Evolutionary conservation across 1,140 invertebrate species (phyloP), one percentile per base, ranked within the genome.

Genomic region (Tetranychus urticae): DNA sequence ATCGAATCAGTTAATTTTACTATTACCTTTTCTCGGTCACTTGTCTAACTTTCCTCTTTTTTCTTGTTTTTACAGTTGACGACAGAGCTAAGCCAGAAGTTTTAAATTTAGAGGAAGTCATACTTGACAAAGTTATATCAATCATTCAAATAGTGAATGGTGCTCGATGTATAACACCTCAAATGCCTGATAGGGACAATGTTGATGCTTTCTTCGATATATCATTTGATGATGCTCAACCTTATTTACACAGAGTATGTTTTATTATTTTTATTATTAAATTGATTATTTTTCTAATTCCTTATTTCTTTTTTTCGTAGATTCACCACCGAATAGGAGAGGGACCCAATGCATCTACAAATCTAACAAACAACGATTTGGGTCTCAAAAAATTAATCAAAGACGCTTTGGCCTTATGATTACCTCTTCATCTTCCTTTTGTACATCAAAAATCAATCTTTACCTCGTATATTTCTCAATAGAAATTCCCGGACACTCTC

Each of bases 151-250:
- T 88, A 3, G 92, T 97, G 80, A 94, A 96, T 71, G 78, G 85
- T 48, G 85, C 91, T 71, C 88, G 96, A 68, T 63, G 36, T 45
- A 96, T 92, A 74, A 79, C 94, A 46, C 92, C 92, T 3, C 91
- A 91, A 74, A 90, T 91, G 79, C 91, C 91, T 56, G 85, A 82
- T 69, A 83, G 88, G 69, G 83, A 83, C 10, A 89, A 96, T 70
- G 75, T 94, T 54, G 89, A 93, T 73, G 77, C 89, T 55, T 84
- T 96, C 61, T 97, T 96, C 72, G 91, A 97, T 71, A 93, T 88
- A 2, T 81, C 81, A 12, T 93, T 84, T 73, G 73, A 79, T 2
- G 91, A 97, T 72, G 83, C 93, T 54, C 92, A 97, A 71, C 92
- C 92, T 45, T 97, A 94, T 74, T 77, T 96, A 63, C 93, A 91